These are phyloP conservation scores for Siniperca scherzeri DNA, from an alignment of 2,797 vertebrate genomes.

Conservation along the genomic window DNA sequence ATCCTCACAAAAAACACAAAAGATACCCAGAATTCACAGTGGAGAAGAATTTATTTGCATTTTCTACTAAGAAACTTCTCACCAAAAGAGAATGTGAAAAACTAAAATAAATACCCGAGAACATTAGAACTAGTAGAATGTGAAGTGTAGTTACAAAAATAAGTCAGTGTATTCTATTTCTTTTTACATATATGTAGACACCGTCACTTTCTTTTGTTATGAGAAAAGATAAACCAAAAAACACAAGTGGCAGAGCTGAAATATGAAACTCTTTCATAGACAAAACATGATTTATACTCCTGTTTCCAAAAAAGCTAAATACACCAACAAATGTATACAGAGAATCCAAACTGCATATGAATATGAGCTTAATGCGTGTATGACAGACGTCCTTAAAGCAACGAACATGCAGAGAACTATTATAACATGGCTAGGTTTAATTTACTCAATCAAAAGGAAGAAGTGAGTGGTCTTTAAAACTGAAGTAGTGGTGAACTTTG, in stretches of 20 bases:
- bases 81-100: conserved; percentile 59
- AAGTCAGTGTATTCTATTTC: conserved; percentile 34
- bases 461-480: conserved; percentile 1
- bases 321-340: conserved; percentile 62
- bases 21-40: background rate
- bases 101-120: conserved; percentile 76
- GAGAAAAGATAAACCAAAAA: conserved; percentile 1
- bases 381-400: background rate
- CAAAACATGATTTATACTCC: conserved; percentile 19
- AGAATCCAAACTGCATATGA: conserved; percentile 34
- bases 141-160: conserved; percentile 64
- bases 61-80: conserved; percentile 59
- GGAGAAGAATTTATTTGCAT: conserved; percentile 66
- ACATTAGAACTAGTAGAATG: conserved; percentile 47
- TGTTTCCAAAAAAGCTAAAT: conserved; percentile 28
- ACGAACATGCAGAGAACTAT: background rate
- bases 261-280: background rate
- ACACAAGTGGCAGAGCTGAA: conserved; percentile 1
- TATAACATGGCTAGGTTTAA: background rate
- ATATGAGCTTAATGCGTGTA: conserved; percentile 13
- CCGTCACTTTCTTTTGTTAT: background rate
- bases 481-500: background rate
- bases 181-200: conserved; percentile 52
- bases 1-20: background rate
- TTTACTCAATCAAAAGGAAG: background rate